Conservation (phyloP, 2,888 invertebrate species). For the Alsophila aescularia region DNA sequence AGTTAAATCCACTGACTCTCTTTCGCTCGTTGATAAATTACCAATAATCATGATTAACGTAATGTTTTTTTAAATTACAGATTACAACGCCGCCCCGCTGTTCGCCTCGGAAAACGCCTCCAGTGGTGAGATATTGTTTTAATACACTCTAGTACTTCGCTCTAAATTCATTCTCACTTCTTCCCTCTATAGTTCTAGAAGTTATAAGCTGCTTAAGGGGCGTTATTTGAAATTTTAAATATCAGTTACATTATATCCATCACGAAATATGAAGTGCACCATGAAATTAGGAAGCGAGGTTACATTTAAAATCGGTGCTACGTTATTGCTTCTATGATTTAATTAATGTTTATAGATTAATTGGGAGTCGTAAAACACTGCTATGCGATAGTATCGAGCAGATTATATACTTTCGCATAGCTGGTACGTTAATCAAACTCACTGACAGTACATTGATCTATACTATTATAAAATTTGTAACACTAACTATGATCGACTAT, state of each 20-base stretch:
- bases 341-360: slow-evolving; percentile 27
- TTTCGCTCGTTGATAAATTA: neutral
- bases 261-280: neutral
- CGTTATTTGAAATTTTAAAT: too few relatives aligned
- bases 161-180: slow-evolving; percentile 13
- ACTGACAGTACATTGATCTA: too few relatives aligned
- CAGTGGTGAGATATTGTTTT: slow-evolving; percentile 73
- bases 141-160: slow-evolving; percentile 15
- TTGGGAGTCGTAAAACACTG: slow-evolving; percentile 27
- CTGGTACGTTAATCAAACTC: too few relatives aligned
- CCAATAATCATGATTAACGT: neutral
- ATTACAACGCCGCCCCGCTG: slow-evolving; percentile 84
- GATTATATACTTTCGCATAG: slow-evolving; percentile 23
- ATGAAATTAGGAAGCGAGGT: neutral
- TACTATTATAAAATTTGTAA: too few relatives aligned
- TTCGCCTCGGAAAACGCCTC: slow-evolving; percentile 84
- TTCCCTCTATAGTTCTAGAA: too few relatives aligned
- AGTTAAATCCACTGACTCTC: neutral
- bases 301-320: too few relatives aligned
- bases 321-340: slow-evolving; percentile 14
- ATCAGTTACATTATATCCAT: too few relatives aligned
- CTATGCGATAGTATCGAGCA: too few relatives aligned
- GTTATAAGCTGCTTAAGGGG: neutral
- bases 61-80: slow-evolving; percentile 57
- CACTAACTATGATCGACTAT: too few relatives aligned